These are phyloP conservation scores for Rousettus madagascariensis DNA, from an alignment of 2,797 vertebrate species.

Conservation along the genomic window DNA sequence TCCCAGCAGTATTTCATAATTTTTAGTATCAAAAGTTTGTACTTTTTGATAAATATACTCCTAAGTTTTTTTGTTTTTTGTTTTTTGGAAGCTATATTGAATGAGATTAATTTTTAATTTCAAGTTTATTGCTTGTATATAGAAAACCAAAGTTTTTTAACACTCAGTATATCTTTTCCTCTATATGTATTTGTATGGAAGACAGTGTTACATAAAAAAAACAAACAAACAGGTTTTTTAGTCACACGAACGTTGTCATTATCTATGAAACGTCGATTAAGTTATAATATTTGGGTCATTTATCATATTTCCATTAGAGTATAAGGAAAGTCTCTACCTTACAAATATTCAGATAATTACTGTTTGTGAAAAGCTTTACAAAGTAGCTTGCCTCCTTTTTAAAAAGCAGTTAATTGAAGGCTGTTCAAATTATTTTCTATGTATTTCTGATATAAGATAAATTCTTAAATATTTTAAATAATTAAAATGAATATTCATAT, in stretches of 20 bases:
- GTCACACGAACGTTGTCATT: not conserved
- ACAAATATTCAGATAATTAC: not conserved
- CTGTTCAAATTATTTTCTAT: not conserved
- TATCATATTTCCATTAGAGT: not conserved
- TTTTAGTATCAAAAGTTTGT: not conserved
- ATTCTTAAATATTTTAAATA: not conserved
- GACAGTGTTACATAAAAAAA: not conserved
- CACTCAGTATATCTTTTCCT: not conserved
- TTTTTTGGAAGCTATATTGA: not conserved
- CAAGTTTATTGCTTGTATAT: not conserved
- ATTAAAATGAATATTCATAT: not conserved
- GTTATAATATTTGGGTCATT: not conserved
- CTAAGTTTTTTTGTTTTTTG: not conserved
- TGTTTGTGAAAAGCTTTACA: not conserved
- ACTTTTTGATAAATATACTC: not conserved
- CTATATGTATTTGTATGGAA: not conserved
- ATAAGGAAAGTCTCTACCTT: not conserved
- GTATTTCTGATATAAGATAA: not conserved
- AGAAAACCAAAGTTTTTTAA: not conserved
- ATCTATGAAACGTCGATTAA: not conserved
- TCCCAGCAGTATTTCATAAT: not conserved
- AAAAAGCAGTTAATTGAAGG: not conserved
- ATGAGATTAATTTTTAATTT: not conserved
- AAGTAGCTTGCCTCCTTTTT: not conserved
- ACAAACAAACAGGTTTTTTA: not conserved